Evolutionary conservation across 1,140 invertebrate genomes (phyloP), one percentile per base, ranked within the genome.

Genomic region (Chionoecetes opilio): DNA sequence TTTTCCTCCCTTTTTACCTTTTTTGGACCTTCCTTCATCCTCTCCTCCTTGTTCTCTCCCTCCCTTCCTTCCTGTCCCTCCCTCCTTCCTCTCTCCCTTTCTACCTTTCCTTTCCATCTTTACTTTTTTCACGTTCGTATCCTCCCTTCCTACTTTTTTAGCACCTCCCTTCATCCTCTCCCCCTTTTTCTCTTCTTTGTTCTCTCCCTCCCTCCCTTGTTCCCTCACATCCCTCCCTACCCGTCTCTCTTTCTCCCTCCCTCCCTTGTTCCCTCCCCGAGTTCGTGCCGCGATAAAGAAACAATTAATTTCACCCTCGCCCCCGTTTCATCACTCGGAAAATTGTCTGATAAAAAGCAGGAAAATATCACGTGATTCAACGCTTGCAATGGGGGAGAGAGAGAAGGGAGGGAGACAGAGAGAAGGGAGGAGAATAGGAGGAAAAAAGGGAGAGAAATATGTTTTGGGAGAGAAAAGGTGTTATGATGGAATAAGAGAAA

Each of bases 351-450:
- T 75, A 75, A 75, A 75, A 75, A 75, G 63, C 63, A 0, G 1
- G 63, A 75, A 75, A 75, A 75, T 75, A 75, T 75, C 63, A 75
- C 63, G 63, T 75, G 63, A 75, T 75, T 75, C 63, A 75, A 26
- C 63, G n/a, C 63, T 75, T 75, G n/a, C 21, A n/a, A 21, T 26
- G 63, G 8, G 0, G 21, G n/a, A 75, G 63, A 26, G 63, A 75
- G 63, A 26, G 21, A 5, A 26, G 63, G n/a, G 63, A n/a, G n/a
- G 21, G 63, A 26, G 63, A n/a, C 5, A n/a, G 63, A 75, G 63
- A n/a, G n/a, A n/a, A 8, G 8, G 63, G 21, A 21, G 21, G 63
- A 21, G 21, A 21, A 63, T 8, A 26, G 21, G 17, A 21, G 26
- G 53, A 21, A 63, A 21, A 26, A 21, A 63, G 21, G 17, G 21